A percentile compares a stretch with the other conserved stretches of the same genome.
phyloP scores from a whole-genome alignment of 1,140 invertebrate species.

The Lamellibrachia luymesi region DNA sequence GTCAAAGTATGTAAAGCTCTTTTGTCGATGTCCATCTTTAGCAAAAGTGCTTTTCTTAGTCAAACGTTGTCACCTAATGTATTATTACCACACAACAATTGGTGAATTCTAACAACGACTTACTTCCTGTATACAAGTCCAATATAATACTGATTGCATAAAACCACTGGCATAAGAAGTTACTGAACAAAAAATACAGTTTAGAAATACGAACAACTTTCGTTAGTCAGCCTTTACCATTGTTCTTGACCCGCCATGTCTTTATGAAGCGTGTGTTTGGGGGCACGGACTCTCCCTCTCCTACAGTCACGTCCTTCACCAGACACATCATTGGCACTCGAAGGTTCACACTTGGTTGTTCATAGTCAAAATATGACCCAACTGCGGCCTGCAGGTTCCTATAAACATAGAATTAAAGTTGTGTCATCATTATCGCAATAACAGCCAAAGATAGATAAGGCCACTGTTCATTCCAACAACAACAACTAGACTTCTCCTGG shows the following conservation, averaged over 20 bases:
- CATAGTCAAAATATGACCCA: constrained; percentile 90
- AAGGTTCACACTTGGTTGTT: constrained; percentile 58
- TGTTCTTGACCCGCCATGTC: constrained; percentile 79
- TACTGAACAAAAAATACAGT: no score
- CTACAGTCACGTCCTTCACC: constrained; percentile 74
- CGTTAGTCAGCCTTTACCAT: constrained; percentile 58
- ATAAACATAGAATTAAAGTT: constrained; percentile 41
- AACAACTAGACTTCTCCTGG: neutral
- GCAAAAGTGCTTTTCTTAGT: no score
- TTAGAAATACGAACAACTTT: no score
- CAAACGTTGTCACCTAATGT: no score
- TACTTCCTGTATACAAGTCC: no score
- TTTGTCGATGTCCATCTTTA: no score
- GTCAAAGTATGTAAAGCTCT: no score
- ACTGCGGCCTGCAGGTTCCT: constrained; percentile 96
- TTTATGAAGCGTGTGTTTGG: constrained; percentile 74
- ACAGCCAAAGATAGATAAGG: neutral
- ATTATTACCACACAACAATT: no score
- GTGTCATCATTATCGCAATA: neutral
- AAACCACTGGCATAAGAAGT: no score
- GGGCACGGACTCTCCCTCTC: constrained; percentile 72
- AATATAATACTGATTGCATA: no score
- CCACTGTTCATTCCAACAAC: neutral
- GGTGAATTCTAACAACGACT: no score
- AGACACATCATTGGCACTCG: constrained; percentile 74